phyloP scores from a whole-genome alignment of 2,113 vertebrate genomes.

The Apodemus speciosus region DNA sequence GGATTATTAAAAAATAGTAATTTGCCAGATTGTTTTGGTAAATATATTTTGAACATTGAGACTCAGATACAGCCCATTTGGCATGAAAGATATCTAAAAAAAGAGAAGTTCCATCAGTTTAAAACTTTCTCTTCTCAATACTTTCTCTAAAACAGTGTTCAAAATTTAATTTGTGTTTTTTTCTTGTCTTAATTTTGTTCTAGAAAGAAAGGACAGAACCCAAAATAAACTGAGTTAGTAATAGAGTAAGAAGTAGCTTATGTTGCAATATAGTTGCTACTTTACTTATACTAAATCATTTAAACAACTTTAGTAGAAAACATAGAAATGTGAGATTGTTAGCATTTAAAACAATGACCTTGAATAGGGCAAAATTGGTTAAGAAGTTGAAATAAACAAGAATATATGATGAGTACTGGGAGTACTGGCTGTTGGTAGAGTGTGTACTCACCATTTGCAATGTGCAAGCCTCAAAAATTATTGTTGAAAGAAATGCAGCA shows the following conservation, averaged over 20 bases:
- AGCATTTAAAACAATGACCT: not conserved
- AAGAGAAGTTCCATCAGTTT: constrained; percentile 27
- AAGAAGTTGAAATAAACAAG: constrained; percentile 21
- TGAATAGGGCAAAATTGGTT: not conserved
- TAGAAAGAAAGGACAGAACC: constrained; percentile 12
- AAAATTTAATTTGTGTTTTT: not conserved
- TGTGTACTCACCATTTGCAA: not conserved
- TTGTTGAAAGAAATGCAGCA: not conserved
- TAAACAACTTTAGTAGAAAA: not conserved
- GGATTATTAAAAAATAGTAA: not conserved
- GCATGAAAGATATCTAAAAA: constrained; percentile 22
- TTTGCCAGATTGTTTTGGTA: not conserved
- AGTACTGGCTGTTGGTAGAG: not conserved
- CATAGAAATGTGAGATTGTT: not conserved
- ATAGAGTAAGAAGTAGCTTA: constrained; percentile 5
- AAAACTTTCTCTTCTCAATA: not conserved
- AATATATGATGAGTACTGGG: not conserved
- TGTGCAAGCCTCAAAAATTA: not conserved
- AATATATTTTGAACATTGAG: not conserved
- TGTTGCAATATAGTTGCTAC: not conserved
- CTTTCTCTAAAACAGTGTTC: not conserved
- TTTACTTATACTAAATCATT: not conserved
- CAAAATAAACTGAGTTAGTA: constrained; percentile 41
- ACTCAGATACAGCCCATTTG: not conserved
- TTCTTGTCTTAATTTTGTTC: constrained; percentile 26